These are phyloP conservation scores for Paradoxurus hermaphroditus DNA, from an alignment of 2,113 vertebrate species.

Conservation along the genomic window DNA sequence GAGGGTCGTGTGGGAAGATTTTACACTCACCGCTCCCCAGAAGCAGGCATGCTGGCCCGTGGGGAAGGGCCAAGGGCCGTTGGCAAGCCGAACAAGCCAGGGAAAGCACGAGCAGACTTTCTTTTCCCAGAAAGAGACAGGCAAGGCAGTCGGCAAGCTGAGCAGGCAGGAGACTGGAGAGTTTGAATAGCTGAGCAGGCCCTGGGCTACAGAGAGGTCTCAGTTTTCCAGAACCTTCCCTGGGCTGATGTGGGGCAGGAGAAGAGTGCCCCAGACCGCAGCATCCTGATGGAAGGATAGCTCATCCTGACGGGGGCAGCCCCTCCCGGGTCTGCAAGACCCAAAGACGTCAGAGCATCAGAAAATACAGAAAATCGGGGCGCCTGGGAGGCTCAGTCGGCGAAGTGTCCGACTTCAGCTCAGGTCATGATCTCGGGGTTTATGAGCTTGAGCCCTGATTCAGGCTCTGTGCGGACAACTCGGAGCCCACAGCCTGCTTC, in stretches of 20 bases:
- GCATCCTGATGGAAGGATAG: neutral
- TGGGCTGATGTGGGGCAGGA: neutral
- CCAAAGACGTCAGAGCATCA: neutral
- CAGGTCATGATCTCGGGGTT: too few relatives aligned
- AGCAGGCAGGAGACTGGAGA: neutral
- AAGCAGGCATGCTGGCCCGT: neutral
- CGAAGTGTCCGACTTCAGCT: too few relatives aligned
- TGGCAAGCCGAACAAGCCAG: neutral
- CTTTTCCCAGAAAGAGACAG: neutral
- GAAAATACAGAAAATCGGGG: neutral
- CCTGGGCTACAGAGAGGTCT: neutral
- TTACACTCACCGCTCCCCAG: neutral
- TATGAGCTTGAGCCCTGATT: too few relatives aligned
- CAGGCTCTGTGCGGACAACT: too few relatives aligned
- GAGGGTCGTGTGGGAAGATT: neutral
- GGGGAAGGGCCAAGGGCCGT: neutral
- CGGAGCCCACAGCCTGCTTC: too few relatives aligned
- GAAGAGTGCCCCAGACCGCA: neutral
- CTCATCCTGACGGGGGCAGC: neutral
- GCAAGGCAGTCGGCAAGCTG: neutral
- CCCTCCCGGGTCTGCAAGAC: neutral
- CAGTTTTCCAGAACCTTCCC: neutral
- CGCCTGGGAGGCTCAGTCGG: too few relatives aligned
- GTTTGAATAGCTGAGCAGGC: neutral
- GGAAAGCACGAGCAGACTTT: neutral